Percentiles rank a stretch among this genome's conserved stretches.
Conservation (phyloP, 2,888 invertebrate genomes). For the Panopea generosa region DNA sequence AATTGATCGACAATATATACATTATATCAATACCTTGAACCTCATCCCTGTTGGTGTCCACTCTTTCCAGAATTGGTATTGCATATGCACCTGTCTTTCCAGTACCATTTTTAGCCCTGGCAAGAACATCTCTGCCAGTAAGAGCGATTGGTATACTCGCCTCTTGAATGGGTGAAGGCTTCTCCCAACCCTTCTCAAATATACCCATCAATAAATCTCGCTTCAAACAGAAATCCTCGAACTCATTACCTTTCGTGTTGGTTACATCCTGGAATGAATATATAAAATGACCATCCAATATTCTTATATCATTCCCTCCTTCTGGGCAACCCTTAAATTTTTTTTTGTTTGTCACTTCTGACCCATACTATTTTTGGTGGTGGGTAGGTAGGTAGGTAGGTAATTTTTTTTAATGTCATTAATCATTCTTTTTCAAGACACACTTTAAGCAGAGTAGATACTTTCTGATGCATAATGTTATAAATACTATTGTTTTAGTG, state of each 20-base stretch:
- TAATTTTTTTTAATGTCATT: no score
- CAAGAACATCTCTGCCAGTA: constrained; percentile 98
- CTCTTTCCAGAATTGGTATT: constrained; percentile 98
- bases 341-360: no score
- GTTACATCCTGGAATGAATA: constrained; percentile 94
- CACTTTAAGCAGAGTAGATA: no score
- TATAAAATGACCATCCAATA: background rate
- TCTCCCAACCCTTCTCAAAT: constrained; percentile 99
- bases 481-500: no score
- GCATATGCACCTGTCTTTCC: constrained; percentile 99
- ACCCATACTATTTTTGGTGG: no score
- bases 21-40: constrained; percentile 93
- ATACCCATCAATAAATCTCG: constrained; percentile 99
- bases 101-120: constrained; percentile 99
- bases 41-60: constrained; percentile 91
- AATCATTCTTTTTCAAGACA: no score
- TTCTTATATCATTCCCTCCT: background rate
- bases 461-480: no score
- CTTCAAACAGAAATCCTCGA: constrained; percentile 99
- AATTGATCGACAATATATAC: no score
- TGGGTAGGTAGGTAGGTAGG: no score
- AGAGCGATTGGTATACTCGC: constrained; percentile 98
- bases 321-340: no score
- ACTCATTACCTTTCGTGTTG: constrained; percentile 99
- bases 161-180: constrained; percentile 99